Evolutionary conservation across 2,888 invertebrate genomes (phyloP).

Genomic region (Bursaphelenchus okinawaensis): DNA sequence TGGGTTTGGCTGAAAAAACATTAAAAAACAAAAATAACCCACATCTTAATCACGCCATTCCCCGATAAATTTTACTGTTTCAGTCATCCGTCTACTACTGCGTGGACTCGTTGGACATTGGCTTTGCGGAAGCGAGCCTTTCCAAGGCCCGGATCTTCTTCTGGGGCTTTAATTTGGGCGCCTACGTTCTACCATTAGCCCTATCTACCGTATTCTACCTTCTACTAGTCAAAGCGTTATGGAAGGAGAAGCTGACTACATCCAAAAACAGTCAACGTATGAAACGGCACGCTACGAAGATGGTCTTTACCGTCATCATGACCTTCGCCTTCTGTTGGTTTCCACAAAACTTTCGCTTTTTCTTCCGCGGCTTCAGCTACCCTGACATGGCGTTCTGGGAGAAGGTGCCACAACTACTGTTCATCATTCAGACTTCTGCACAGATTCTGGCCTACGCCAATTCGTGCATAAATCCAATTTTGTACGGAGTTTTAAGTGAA

Average conservation of each 20-base stretch:
- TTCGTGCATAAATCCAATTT: conserved; percentile 73
- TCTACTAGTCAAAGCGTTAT: conserved; percentile 77
- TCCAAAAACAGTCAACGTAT: conserved; percentile 34
- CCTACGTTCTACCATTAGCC: conserved; percentile 77
- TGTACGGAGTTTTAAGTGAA: conserved; percentile 67
- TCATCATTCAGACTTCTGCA: conserved; percentile 58
- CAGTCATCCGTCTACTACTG: conserved; percentile 24
- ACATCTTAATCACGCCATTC: no score
- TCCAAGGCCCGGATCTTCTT: conserved; percentile 57
- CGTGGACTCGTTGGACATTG: conserved; percentile 38
- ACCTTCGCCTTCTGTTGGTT: conserved; percentile 88
- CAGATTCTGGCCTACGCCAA: conserved; percentile 70
- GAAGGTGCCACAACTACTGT: conserved; percentile 25
- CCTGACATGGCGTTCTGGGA: conserved; percentile 34
- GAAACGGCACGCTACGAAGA: conserved; percentile 33
- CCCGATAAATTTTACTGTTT: no score
- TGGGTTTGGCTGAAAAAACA: no score
- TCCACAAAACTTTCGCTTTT: conserved; percentile 73
- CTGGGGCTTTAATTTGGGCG: conserved; percentile 76
- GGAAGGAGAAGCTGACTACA: conserved; percentile 60
- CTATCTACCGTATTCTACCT: conserved; percentile 79
- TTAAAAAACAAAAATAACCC: no score
- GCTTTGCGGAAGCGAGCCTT: conserved; percentile 13
- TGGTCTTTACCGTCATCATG: conserved; percentile 57
- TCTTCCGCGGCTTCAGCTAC: conserved; percentile 38